These are phyloP conservation scores for Lophura nycthemera DNA, from an alignment of 2,113 vertebrate species.

Conservation along the genomic window DNA sequence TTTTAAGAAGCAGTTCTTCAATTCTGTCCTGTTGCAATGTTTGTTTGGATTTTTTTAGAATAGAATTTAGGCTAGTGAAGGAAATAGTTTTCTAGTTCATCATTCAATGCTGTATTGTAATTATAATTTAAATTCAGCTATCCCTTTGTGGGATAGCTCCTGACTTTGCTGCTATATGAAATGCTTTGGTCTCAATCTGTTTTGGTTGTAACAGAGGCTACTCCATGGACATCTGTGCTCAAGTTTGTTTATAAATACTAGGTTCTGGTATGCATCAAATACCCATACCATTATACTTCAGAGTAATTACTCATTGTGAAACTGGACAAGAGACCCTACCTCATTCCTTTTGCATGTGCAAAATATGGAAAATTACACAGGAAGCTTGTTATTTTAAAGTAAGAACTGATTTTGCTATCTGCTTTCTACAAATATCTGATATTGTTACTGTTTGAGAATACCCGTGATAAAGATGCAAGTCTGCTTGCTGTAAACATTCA, in stretches of 20 bases:
- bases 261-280: background rate
- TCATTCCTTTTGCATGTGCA: background rate
- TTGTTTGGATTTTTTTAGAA: background rate
- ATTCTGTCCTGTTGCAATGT: background rate
- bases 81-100: background rate
- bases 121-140: background rate
- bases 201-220: background rate
- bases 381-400: background rate
- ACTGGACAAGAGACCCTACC: background rate
- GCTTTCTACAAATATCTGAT: background rate
- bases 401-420: background rate
- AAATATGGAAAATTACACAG: background rate
- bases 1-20: background rate
- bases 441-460: background rate
- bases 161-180: background rate
- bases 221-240: background rate
- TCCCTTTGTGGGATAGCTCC: background rate
- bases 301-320: background rate
- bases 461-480: background rate
- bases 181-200: background rate
- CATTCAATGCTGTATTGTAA: background rate
- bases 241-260: background rate
- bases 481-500: background rate
- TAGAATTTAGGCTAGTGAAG: background rate
- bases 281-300: background rate